Conservation (phyloP, 2,113 vertebrate genomes). For the Neoarius graeffei region DNA sequence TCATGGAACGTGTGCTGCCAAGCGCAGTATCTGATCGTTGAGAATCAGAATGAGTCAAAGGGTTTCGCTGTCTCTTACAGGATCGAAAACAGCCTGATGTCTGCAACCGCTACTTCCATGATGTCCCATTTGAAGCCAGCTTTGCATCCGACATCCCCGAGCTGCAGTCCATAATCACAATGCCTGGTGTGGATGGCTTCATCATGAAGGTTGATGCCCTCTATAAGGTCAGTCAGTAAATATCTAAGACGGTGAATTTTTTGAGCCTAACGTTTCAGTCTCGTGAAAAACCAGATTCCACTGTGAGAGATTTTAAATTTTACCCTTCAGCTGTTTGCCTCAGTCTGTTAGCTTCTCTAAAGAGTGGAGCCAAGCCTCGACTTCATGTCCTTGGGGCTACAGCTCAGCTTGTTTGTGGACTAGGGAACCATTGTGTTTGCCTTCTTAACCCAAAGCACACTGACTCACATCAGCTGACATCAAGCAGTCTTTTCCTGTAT, state of each 20-base stretch:
- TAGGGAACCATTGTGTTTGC: background rate
- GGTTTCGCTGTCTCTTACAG: constrained; percentile 62
- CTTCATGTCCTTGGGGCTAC: constrained; percentile 29
- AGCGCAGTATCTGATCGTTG: background rate
- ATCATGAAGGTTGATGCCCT: constrained; percentile 95
- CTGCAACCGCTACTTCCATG: constrained; percentile 88
- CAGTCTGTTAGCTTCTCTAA: constrained; percentile 25
- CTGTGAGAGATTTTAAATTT: background rate
- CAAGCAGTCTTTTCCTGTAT: background rate
- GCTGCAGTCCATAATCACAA: constrained; percentile 79
- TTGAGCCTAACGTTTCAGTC: background rate
- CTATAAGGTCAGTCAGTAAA: constrained; percentile 81
- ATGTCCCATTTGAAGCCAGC: constrained; percentile 91
- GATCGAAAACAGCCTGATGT: constrained; percentile 93
- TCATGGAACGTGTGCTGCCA: background rate
- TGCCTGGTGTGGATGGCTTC: constrained; percentile 95
- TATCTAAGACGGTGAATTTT: background rate
- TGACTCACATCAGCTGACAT: background rate
- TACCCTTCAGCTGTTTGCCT: constrained; percentile 29
- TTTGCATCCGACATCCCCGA: constrained; percentile 86
- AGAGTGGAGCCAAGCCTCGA: constrained; percentile 23
- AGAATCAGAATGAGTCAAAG: background rate
- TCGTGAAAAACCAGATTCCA: background rate
- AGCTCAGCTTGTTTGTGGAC: background rate
- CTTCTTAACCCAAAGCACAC: background rate